Percentiles rank a stretch among this genome's conserved stretches.
phyloP scores from a whole-genome alignment of 1,140 invertebrate genomes.

The Caenorhabditis latens region DNA sequence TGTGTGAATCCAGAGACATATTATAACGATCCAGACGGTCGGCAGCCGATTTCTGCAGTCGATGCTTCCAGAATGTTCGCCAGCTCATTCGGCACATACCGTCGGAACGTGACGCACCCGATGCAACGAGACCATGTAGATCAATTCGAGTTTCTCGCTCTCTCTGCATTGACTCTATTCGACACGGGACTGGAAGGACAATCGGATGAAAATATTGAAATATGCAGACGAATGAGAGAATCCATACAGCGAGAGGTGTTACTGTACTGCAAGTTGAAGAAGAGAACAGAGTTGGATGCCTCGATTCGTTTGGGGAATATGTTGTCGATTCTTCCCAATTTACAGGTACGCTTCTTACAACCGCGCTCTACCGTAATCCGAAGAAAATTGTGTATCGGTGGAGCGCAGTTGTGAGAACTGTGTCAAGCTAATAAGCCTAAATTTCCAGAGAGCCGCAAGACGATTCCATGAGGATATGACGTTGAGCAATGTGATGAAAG shows the following conservation, averaged over 20 bases:
- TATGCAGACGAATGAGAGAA: neutral
- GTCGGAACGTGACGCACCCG: neutral
- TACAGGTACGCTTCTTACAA: neutral
- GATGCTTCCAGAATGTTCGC: slow-evolving; percentile 28
- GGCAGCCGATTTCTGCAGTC: neutral
- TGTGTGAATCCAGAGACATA: slow-evolving; percentile 3
- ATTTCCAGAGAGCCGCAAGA: slow-evolving; percentile 5
- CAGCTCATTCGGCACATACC: slow-evolving; percentile 13
- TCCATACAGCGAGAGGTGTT: neutral
- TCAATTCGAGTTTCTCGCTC: slow-evolving; percentile 9
- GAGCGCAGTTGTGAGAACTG: too few species aligned
- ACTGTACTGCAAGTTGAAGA: neutral
- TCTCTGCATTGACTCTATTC: neutral
- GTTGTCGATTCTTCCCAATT: neutral
- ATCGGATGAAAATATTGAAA: neutral
- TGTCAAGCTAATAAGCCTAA: too few species aligned
- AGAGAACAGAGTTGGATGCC: neutral
- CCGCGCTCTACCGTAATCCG: neutral
- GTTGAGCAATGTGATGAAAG: slow-evolving; percentile 15
- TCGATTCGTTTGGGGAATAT: slow-evolving; percentile 19
- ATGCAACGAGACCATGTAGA: neutral
- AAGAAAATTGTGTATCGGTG: too few species aligned
- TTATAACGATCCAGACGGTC: slow-evolving; percentile 26
- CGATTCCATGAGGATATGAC: slow-evolving; percentile 24
- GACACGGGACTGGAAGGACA: slow-evolving; percentile 21